A percentile compares a stretch with the other conserved stretches of the same genome.
phyloP scores from a whole-genome alignment of 1,140 invertebrate species.

The Latrodectus geometricus region DNA sequence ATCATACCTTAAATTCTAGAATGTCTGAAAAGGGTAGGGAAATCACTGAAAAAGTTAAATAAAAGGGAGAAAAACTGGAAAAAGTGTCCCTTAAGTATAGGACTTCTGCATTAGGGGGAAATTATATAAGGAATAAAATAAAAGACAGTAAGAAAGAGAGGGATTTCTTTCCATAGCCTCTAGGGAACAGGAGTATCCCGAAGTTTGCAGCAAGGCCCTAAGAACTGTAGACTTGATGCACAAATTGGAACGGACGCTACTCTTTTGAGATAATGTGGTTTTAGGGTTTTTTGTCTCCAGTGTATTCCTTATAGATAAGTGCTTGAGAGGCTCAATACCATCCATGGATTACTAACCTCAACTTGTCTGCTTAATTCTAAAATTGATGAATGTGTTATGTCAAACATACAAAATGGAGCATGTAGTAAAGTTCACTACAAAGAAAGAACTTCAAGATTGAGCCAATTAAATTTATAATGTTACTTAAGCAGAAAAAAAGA shows the following conservation, averaged over 20 bases:
- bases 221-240: slow-evolving; percentile 31
- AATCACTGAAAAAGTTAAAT: neutral
- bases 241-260: slow-evolving; percentile 58
- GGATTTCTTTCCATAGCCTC: slow-evolving; percentile 36
- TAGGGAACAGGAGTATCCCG: slow-evolving; percentile 21
- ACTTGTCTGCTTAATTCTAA: slow-evolving; percentile 48
- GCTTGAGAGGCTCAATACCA: slow-evolving; percentile 36
- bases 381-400: slow-evolving; percentile 44
- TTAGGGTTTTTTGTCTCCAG: slow-evolving; percentile 51
- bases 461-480: neutral
- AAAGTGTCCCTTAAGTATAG: slow-evolving; percentile 24
- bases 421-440: slow-evolving; percentile 4
- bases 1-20: no score
- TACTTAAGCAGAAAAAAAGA: neutral
- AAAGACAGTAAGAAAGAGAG: slow-evolving; percentile 42
- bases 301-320: slow-evolving; percentile 50
- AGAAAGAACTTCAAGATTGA: neutral
- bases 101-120: slow-evolving; percentile 44
- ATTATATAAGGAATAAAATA: slow-evolving; percentile 25
- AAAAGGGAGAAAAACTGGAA: neutral
- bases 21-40: no score
- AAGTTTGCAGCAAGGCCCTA: slow-evolving; percentile 39
- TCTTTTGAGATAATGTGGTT: slow-evolving; percentile 53
- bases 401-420: neutral
- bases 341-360: slow-evolving; percentile 24